Conservation (phyloP, 1,140 invertebrate genomes). For the Piezodorus guildinii region DNA sequence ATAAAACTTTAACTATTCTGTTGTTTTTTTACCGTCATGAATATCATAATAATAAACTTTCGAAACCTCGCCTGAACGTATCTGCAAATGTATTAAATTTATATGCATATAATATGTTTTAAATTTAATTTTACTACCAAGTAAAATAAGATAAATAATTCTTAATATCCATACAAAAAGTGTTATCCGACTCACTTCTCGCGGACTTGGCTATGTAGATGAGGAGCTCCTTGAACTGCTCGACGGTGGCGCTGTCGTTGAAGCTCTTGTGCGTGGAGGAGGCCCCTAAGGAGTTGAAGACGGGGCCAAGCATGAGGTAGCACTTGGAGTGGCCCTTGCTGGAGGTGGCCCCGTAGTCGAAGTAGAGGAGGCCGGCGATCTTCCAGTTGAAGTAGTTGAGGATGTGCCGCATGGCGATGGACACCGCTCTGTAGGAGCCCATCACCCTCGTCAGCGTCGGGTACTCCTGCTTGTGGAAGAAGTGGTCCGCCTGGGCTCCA, state of each 20-base stretch:
- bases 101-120: no score
- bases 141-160: no score
- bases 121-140: no score
- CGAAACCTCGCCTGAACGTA: no score
- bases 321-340: slow-evolving; percentile 55
- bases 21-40: no score
- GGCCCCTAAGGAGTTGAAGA: slow-evolving; percentile 49
- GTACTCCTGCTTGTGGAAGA: slow-evolving; percentile 57
- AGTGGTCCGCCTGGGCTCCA: slow-evolving; percentile 69
- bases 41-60: no score
- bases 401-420: slow-evolving; percentile 54
- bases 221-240: slow-evolving; percentile 49
- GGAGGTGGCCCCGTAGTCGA: slow-evolving; percentile 47
- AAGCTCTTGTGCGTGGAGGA: slow-evolving; percentile 43
- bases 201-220: slow-evolving; percentile 49
- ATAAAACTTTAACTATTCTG: no score
- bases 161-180: no score
- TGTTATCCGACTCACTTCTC: slow-evolving; percentile 55
- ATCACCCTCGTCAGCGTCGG: slow-evolving; percentile 74
- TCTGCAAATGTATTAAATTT: no score
- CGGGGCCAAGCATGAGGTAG: slow-evolving; percentile 55
- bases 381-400: slow-evolving; percentile 57
- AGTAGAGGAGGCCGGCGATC: slow-evolving; percentile 50
- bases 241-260: slow-evolving; percentile 40
- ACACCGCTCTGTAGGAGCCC: slow-evolving; percentile 64